A percentile compares a stretch with the other conserved stretches of the same genome.
These are phyloP conservation scores for Ciconia nigra DNA, from an alignment of 2,797 vertebrate species.

Conservation along the genomic window DNA sequence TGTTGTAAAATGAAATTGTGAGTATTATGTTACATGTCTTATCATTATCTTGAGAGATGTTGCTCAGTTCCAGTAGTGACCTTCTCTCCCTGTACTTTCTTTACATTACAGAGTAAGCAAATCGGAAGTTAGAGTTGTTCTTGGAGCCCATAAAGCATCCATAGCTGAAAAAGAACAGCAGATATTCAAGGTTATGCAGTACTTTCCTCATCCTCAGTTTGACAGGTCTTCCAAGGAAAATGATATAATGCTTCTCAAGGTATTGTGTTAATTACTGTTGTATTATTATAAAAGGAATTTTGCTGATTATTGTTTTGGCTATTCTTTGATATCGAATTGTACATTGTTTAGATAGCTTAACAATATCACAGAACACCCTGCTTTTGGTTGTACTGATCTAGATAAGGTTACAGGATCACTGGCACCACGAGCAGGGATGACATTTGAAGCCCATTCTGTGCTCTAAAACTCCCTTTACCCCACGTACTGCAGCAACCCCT, in stretches of 20 bases:
- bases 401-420: neutral
- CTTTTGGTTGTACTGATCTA: neutral
- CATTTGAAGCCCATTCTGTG: neutral
- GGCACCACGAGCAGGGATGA: neutral
- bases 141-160: neutral
- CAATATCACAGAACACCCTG: neutral
- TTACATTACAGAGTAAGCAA: neutral
- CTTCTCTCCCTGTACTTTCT: neutral
- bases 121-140: neutral
- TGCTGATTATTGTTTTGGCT: neutral
- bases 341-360: neutral
- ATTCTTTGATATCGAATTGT: neutral
- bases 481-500: neutral
- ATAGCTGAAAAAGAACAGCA: neutral
- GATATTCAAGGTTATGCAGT: neutral
- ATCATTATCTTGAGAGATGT: neutral
- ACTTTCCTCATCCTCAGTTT: neutral
- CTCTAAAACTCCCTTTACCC: neutral
- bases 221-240: fast-evolving
- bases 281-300: neutral
- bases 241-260: neutral
- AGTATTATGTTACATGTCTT: neutral
- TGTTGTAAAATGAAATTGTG: neutral
- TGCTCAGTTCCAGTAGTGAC: neutral
- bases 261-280: neutral